Percentiles rank a stretch among this genome's conserved stretches.
phyloP scores from a whole-genome alignment of 1,140 invertebrate genomes.

The Mamestra configurata region DNA sequence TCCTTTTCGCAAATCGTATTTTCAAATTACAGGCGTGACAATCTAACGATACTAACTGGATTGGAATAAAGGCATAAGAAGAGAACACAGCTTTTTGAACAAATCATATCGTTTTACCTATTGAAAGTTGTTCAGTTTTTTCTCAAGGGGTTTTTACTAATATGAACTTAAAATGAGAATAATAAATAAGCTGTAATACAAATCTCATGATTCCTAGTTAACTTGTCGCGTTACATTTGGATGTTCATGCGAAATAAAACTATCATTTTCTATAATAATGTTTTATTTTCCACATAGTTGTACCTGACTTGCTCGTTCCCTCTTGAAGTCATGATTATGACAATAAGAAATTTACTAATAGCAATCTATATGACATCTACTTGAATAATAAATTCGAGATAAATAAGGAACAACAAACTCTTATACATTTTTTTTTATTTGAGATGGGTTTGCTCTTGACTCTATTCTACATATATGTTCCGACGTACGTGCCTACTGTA shows the following conservation, averaged over 20 bases:
- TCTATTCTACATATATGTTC: too few species aligned
- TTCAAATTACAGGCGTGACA: constrained; percentile 11
- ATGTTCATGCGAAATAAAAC: constrained; percentile 11
- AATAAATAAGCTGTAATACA: not conserved
- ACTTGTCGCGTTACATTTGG: constrained; percentile 5
- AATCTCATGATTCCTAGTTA: not conserved
- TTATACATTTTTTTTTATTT: too few species aligned
- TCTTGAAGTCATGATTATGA: too few species aligned
- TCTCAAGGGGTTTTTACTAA: not conserved
- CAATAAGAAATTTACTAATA: too few species aligned
- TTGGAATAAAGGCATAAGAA: not conserved
- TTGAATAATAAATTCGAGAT: too few species aligned
- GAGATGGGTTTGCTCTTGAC: too few species aligned
- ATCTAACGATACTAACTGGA: not conserved
- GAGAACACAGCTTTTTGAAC: constrained; percentile 5
- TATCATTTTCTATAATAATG: not conserved
- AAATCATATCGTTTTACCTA: not conserved
- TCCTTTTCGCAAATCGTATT: not conserved
- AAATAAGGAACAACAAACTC: too few species aligned
- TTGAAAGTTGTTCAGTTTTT: not conserved
- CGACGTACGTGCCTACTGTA: too few species aligned
- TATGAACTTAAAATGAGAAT: constrained; percentile 16
- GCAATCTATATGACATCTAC: too few species aligned
- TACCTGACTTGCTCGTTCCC: too few species aligned
- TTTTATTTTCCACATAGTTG: not conserved